These are phyloP conservation scores for Xenentodon cancila DNA, from an alignment of 2,797 vertebrate genomes.

Conservation along the genomic window DNA sequence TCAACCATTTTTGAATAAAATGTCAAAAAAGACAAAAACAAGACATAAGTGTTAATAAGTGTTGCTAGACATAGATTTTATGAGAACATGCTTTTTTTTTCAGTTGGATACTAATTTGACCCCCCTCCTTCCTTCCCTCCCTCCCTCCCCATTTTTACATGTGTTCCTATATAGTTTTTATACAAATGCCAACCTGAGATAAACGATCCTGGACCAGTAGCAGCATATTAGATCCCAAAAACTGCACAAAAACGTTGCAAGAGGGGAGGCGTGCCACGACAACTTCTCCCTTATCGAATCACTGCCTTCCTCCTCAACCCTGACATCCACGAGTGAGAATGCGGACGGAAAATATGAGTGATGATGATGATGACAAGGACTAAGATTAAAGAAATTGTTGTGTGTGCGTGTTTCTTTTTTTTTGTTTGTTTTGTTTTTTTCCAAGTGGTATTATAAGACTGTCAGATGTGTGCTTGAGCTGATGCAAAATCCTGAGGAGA, in stretches of 20 bases:
- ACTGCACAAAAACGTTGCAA: conserved; percentile 73
- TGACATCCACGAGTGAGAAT: conserved; percentile 57
- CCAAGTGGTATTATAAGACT: conserved; percentile 67
- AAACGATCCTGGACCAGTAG: conserved; percentile 77
- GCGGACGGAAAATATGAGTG: conserved; percentile 41
- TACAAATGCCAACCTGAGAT: conserved; percentile 87
- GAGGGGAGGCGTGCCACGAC: conserved; percentile 54
- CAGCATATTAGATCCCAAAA: conserved; percentile 78
- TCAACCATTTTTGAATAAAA: conserved; percentile 91
- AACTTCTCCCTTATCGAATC: conserved; percentile 67
- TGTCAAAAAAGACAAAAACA: conserved; percentile 68
- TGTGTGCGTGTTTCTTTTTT: conserved; percentile 40
- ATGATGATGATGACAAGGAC: conserved; percentile 37
- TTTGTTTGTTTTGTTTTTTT: too few species aligned
- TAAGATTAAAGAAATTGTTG: conserved; percentile 55
- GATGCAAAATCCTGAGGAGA: conserved; percentile 60
- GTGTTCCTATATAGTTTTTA: conserved; percentile 83
- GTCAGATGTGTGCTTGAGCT: conserved; percentile 62
- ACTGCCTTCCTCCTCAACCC: conserved; percentile 75
- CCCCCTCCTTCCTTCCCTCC: too few species aligned
- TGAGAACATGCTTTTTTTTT: conserved; percentile 87
- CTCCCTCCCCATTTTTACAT: conserved; percentile 81
- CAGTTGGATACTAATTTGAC: conserved; percentile 74
- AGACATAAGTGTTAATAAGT: conserved; percentile 93
- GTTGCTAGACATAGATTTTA: conserved; percentile 99